These are phyloP conservation scores for Protosalanx chinensis DNA, from an alignment of 2,797 vertebrate species.

Conservation along the genomic window DNA sequence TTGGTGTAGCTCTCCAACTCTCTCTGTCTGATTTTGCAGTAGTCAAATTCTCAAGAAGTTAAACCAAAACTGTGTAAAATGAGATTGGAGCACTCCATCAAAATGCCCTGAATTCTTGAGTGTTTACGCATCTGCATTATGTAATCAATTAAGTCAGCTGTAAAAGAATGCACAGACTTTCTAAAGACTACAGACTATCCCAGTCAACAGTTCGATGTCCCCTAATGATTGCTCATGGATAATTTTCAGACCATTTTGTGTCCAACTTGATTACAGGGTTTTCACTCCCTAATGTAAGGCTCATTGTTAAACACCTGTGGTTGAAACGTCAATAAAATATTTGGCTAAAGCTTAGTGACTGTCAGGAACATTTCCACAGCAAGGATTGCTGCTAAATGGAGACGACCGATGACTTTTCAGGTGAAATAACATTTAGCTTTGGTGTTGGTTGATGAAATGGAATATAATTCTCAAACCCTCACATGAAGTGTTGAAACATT, in stretches of 20 bases:
- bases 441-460: constrained; percentile 15
- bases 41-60: constrained; percentile 10
- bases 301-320: constrained; percentile 13
- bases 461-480: constrained; percentile 21
- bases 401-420: constrained; percentile 7
- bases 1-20: constrained; percentile 34
- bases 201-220: background rate
- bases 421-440: constrained; percentile 6
- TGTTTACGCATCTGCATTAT: constrained; percentile 29
- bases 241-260: constrained; percentile 3
- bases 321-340: constrained; percentile 32
- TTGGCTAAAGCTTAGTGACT: constrained; percentile 24
- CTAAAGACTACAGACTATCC: background rate
- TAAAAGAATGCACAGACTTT: constrained; percentile 12
- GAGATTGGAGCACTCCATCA: constrained; percentile 23
- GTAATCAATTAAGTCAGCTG: constrained; percentile 17
- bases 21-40: constrained; percentile 28
- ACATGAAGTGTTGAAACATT: constrained; percentile 25
- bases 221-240: background rate
- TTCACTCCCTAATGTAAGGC: background rate
- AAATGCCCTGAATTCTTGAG: constrained; percentile 30
- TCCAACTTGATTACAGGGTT: constrained; percentile 11
- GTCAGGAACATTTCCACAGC: constrained; percentile 28
- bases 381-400: constrained; percentile 30
- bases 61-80: constrained; percentile 39